A percentile compares a stretch with the other conserved stretches of the same genome.
phyloP scores from a whole-genome alignment of 2,113 vertebrate genomes.

The Maccullochella peelii region DNA sequence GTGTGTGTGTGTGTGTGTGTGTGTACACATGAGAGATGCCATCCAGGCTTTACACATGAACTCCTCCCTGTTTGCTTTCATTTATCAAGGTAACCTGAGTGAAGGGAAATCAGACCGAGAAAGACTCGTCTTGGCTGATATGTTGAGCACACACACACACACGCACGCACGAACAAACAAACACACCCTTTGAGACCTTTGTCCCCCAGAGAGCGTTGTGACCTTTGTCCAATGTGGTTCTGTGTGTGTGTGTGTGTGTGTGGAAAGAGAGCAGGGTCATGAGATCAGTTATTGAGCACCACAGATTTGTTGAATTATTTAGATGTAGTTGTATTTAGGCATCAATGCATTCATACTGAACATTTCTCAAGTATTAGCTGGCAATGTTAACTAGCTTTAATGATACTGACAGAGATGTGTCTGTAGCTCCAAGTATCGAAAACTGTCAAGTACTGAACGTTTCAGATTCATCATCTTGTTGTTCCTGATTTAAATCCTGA shows the following conservation, averaged over 20 bases:
- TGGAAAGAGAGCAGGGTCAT: neutral
- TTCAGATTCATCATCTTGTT: no score
- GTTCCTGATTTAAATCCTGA: no score
- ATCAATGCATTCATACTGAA: no score
- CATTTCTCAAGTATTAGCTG: no score
- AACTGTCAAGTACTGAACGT: no score
- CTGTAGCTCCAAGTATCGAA: no score
- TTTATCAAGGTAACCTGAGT: slow-evolving; percentile 65
- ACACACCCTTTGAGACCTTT: slow-evolving; percentile 70
- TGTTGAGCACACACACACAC: slow-evolving; percentile 53
- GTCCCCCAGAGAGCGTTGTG: slow-evolving; percentile 34
- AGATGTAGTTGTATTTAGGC: neutral
- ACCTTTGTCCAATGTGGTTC: slow-evolving; percentile 52
- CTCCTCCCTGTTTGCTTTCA: slow-evolving; percentile 66
- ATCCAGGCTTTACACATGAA: slow-evolving; percentile 58
- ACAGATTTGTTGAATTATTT: neutral
- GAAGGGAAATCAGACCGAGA: slow-evolving; percentile 69
- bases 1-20: slow-evolving; percentile 12
- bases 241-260: slow-evolving; percentile 3
- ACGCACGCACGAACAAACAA: slow-evolving; percentile 56
- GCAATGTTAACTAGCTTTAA: no score
- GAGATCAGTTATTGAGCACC: neutral
- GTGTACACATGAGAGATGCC: slow-evolving; percentile 38
- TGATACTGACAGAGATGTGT: no score
- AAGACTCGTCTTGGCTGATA: slow-evolving; percentile 57